Percentiles rank a stretch among this genome's conserved stretches.
Conservation (phyloP, 2,888 invertebrate species). For the Sminthurides aquaticus region DNA sequence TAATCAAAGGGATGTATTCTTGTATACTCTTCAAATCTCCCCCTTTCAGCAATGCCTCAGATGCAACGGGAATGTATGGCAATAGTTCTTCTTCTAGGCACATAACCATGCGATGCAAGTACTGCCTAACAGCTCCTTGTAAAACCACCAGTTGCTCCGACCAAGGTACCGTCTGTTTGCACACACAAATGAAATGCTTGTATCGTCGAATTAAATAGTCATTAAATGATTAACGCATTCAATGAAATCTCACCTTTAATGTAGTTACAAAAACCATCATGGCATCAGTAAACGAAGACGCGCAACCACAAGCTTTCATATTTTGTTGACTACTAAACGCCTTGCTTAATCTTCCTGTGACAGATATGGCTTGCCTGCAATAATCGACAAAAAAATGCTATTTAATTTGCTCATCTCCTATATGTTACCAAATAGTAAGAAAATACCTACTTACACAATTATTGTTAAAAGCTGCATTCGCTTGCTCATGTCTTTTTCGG, state of each 20-base stretch:
- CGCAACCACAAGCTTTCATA: conserved; percentile 52
- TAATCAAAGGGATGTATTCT: conserved; percentile 54
- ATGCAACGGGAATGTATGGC: conserved; percentile 51
- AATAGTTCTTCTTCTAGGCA: conserved; percentile 54
- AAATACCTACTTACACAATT: conserved; percentile 24
- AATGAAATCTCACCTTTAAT: conserved; percentile 49
- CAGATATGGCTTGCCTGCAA: conserved; percentile 50
- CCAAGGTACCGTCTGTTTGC: conserved; percentile 9
- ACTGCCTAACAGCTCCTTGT: conserved; percentile 52
- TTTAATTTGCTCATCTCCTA: too few relatives aligned
- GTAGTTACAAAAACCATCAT: conserved; percentile 51
- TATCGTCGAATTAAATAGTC: not conserved
- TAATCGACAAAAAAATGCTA: not conserved
- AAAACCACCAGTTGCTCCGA: conserved; percentile 39
- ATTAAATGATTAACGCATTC: not conserved
- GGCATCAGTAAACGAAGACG: conserved; percentile 50
- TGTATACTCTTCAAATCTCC: conserved; percentile 45
- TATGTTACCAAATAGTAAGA: not conserved
- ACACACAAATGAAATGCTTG: too few relatives aligned
- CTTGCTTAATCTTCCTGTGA: conserved; percentile 54
- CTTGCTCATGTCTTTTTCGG: conserved; percentile 34
- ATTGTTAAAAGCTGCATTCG: conserved; percentile 43
- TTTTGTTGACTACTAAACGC: conserved; percentile 53
- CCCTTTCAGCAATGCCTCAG: conserved; percentile 50
- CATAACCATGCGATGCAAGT: conserved; percentile 54